phyloP scores from a whole-genome alignment of 2,797 vertebrate genomes.

The Parauchenoglanis ngamensis region DNA sequence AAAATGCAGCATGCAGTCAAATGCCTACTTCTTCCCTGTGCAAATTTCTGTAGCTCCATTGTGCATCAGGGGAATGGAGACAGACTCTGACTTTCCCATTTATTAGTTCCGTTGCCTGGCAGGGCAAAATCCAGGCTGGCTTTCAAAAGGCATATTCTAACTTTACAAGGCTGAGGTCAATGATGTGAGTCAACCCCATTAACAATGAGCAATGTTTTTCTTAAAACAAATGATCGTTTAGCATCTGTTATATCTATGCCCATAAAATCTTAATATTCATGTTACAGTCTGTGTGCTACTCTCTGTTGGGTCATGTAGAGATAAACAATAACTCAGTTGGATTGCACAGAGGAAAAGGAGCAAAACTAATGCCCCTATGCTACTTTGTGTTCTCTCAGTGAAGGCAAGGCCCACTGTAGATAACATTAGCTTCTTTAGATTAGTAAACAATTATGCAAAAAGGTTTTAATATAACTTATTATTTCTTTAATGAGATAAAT shows the following conservation, averaged over 20 bases:
- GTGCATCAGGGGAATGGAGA: background rate
- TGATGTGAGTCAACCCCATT: background rate
- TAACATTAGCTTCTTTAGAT: background rate
- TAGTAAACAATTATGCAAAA: conserved; percentile 24
- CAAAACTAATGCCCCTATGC: conserved; percentile 23
- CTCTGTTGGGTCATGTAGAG: conserved; percentile 26
- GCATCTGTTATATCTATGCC: conserved; percentile 27
- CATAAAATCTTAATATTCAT: conserved; percentile 30
- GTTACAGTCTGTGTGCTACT: conserved; percentile 34
- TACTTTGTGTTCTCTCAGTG: conserved; percentile 16
- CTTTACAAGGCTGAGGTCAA: conserved; percentile 13
- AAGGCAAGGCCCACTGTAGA: conserved; percentile 12
- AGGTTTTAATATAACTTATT: background rate
- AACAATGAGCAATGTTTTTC: conserved; percentile 2
- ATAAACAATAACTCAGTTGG: conserved; percentile 11
- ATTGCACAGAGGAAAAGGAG: conserved; percentile 18
- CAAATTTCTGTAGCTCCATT: conserved; percentile 37
- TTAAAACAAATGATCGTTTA: conserved; percentile 31
- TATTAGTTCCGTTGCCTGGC: conserved; percentile 5
- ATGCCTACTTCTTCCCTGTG: conserved; percentile 19
- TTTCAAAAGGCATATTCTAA: conserved; percentile 17
- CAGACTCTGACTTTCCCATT: conserved; percentile 4
- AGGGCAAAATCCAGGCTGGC: background rate
- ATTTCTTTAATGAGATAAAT: conserved; percentile 8
- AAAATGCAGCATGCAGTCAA: conserved; percentile 62